Conservation (phyloP, 2,113 vertebrate species). For the Leucopternis melanops region DNA sequence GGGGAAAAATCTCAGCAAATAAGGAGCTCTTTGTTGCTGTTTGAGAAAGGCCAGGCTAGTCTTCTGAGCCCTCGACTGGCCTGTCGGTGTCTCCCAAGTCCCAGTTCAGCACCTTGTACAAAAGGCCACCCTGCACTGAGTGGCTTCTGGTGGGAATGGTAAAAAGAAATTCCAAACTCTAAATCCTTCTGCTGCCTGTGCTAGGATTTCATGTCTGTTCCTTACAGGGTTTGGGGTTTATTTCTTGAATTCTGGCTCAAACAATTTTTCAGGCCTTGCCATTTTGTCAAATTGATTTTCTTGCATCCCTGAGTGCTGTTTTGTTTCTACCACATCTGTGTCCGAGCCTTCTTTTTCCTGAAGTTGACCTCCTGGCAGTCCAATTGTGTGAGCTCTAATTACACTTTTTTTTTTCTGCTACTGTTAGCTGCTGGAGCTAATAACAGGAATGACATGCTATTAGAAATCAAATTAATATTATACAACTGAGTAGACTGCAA, state of each 20-base stretch:
- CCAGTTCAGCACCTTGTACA: not conserved
- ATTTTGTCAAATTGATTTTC: not conserved
- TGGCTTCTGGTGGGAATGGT: not conserved
- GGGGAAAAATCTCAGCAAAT: not conserved
- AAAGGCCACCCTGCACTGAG: not conserved
- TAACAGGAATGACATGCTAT: not conserved
- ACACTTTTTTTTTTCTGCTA: not conserved
- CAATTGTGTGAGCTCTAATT: not conserved
- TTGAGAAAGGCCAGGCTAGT: not conserved
- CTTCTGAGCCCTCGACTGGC: not conserved
- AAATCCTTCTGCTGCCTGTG: not conserved
- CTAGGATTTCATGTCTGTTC: not conserved
- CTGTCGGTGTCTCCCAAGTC: not conserved
- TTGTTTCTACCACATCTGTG: not conserved
- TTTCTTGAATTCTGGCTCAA: not conserved
- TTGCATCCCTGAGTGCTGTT: not conserved
- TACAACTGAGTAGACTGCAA: not conserved
- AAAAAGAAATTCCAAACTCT: not conserved
- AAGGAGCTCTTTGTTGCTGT: not conserved
- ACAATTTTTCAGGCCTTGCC: not conserved
- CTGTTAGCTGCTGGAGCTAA: not conserved
- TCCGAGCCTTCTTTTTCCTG: not conserved
- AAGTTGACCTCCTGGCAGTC: not conserved
- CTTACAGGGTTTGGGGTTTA: not conserved
- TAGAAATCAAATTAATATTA: not conserved